A percentile compares a stretch with the other conserved stretches of the same genome.
Evolutionary conservation across 2,113 vertebrate species (phyloP).

Genomic region (Brachypodius melanocephalos): DNA sequence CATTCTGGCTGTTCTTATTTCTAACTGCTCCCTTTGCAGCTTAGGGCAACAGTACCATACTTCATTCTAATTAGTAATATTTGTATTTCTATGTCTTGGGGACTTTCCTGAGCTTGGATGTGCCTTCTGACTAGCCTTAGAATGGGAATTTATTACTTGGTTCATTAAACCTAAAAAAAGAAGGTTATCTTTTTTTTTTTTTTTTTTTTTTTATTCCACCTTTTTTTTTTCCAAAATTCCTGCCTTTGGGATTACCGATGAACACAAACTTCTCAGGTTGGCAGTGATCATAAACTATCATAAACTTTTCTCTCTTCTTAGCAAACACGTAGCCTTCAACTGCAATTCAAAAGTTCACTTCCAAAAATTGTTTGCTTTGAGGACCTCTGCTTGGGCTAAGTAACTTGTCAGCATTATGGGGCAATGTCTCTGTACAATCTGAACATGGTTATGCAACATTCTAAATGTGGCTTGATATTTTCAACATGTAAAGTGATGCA

Average conservation of each 20-base stretch:
- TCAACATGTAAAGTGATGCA: not conserved
- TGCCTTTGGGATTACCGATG: not conserved
- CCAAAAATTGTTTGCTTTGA: not conserved
- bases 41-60: not conserved
- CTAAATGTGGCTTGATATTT: not conserved
- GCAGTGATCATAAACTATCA: not conserved
- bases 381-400: not conserved
- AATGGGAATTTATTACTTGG: not conserved
- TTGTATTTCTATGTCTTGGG: not conserved
- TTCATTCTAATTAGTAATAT: not conserved
- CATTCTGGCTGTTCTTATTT: not conserved
- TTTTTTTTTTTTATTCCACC: rapidly evolving
- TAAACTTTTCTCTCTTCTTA: not conserved
- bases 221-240: too few relatives aligned
- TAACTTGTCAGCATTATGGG: not conserved
- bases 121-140: not conserved
- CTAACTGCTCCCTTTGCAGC: not conserved
- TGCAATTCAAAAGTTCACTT: not conserved
- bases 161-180: not conserved
- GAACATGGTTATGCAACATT: not conserved
- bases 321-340: not conserved
- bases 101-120: not conserved
- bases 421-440: not conserved
- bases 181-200: rapidly evolving
- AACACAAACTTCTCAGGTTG: not conserved